Percentiles rank a stretch among this genome's conserved stretches.
phyloP scores from a whole-genome alignment of 2,888 invertebrate genomes.

The Ophion ellenae region DNA sequence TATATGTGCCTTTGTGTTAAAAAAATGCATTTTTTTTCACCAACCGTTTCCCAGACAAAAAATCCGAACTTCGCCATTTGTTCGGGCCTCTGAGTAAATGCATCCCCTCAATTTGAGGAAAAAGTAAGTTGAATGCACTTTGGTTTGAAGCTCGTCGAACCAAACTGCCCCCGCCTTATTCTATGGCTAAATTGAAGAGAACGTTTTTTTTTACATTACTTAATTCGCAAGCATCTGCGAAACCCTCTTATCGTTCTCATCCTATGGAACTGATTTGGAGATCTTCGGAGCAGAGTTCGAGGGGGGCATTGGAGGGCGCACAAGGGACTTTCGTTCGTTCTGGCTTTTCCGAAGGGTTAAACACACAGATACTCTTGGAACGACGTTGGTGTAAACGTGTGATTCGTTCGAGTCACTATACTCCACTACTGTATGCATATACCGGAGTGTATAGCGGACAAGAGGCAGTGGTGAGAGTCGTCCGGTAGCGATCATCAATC shows the following conservation, averaged over 20 bases:
- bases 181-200: background rate
- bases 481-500: conserved; percentile 82
- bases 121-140: too few relatives aligned
- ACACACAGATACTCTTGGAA: conserved; percentile 29
- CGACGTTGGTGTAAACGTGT: conserved; percentile 23
- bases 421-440: conserved; percentile 68
- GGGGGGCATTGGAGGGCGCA: conserved; percentile 41
- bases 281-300: conserved; percentile 39
- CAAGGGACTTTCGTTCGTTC: conserved; percentile 46
- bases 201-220: background rate
- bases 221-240: background rate
- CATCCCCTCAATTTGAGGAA: too few relatives aligned
- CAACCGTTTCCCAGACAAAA: too few relatives aligned
- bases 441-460: conserved; percentile 67
- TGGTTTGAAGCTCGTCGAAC: too few relatives aligned
- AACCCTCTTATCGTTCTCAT: background rate
- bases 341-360: conserved; percentile 49
- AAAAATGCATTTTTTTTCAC: too few relatives aligned
- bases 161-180: too few relatives aligned
- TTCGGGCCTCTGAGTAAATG: too few relatives aligned
- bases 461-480: conserved; percentile 78
- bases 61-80: too few relatives aligned
- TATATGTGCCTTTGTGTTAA: too few relatives aligned
- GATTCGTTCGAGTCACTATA: conserved; percentile 53
- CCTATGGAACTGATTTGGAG: conserved; percentile 67